Percentiles rank a stretch among this genome's conserved stretches.
These are phyloP conservation scores for Shinisaurus crocodilurus DNA, from an alignment of 2,113 vertebrate genomes.

Conservation along the genomic window DNA sequence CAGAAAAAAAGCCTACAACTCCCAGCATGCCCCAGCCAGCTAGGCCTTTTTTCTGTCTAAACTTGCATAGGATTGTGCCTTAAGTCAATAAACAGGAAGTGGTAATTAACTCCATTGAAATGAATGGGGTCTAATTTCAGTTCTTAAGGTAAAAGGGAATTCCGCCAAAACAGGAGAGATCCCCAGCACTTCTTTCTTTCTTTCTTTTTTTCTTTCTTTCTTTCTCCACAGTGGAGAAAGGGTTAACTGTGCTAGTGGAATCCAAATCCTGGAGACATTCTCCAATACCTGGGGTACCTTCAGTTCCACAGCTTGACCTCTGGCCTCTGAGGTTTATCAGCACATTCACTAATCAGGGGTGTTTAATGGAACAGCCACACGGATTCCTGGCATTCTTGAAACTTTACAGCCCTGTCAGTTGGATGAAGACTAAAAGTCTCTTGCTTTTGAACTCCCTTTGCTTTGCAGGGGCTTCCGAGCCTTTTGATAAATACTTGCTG, in stretches of 20 bases:
- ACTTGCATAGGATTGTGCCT: no score
- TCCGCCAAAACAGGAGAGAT: background rate
- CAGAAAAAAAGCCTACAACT: no score
- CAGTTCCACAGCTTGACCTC: constrained; percentile 66
- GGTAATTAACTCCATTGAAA: background rate
- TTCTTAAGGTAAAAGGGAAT: background rate
- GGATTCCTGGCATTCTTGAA: constrained; percentile 75
- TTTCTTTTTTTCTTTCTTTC: background rate
- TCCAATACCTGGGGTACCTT: constrained; percentile 75
- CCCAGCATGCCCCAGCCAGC: no score
- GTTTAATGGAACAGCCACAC: constrained; percentile 75
- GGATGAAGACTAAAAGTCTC: constrained; percentile 70
- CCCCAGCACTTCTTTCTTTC: no score
- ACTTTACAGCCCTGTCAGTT: constrained; percentile 73
- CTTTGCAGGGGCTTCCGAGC: constrained; percentile 65
- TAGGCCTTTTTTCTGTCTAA: no score
- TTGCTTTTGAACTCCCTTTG: constrained; percentile 69
- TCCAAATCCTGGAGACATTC: constrained; percentile 59
- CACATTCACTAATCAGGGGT: constrained; percentile 75
- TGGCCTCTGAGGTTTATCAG: constrained; percentile 74
- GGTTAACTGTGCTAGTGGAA: constrained; percentile 47
- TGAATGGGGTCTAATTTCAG: background rate
- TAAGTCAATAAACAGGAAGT: no score
- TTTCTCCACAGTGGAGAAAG: constrained; percentile 35
- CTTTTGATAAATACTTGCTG: constrained; percentile 73